A percentile compares a stretch with the other conserved stretches of the same genome.
Evolutionary conservation across 1,140 invertebrate species (phyloP).

Genomic region (Brachionus rubens): DNA sequence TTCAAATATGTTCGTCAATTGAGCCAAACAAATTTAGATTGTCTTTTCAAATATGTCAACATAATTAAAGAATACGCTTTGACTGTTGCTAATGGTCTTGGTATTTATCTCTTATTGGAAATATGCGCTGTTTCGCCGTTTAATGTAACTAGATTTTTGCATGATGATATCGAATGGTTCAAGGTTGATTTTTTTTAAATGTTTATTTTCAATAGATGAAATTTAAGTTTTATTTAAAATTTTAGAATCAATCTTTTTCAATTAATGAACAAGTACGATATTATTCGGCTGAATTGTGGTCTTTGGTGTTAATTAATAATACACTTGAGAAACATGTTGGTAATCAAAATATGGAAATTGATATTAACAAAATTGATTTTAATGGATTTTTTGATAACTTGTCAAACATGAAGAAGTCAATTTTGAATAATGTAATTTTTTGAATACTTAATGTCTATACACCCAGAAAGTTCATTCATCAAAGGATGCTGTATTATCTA

Average conservation of each 20-base stretch:
- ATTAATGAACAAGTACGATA: conserved; percentile 72
- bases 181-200: conserved; percentile 51
- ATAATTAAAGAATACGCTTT: conserved; percentile 49
- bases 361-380: conserved; percentile 54
- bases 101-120: conserved; percentile 71
- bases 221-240: background rate
- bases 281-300: conserved; percentile 66
- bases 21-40: conserved; percentile 61
- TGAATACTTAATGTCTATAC: background rate
- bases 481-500: too few relatives aligned
- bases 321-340: background rate
- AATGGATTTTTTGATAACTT: background rate
- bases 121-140: conserved; percentile 69
- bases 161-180: conserved; percentile 66
- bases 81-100: conserved; percentile 54
- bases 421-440: conserved; percentile 29
- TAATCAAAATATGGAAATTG: conserved; percentile 51
- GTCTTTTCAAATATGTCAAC: conserved; percentile 31
- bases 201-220: background rate
- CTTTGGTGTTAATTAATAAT: conserved; percentile 10
- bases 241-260: conserved; percentile 24
- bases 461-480: too few relatives aligned
- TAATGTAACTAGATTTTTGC: conserved; percentile 64
- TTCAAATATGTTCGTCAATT: conserved; percentile 52
- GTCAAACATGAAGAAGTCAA: background rate